These are phyloP conservation scores for Carabus problematicus DNA, from an alignment of 2,888 invertebrate species.

Conservation along the genomic window DNA sequence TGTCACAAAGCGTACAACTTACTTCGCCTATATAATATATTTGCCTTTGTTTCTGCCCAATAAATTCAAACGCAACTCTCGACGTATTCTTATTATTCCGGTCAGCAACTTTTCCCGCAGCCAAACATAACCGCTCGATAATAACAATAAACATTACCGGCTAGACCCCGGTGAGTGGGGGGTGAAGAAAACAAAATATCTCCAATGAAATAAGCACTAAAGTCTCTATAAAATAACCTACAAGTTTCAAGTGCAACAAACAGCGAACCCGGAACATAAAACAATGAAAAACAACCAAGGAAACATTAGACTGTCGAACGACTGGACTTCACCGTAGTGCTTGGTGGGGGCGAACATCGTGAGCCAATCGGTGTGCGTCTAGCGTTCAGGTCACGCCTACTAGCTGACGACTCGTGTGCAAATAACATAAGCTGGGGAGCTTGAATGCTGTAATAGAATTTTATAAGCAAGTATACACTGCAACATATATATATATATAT, in stretches of 20 bases:
- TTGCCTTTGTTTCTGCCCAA: no score
- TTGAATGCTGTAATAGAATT: not conserved
- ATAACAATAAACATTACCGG: not conserved
- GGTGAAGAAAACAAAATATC: not conserved
- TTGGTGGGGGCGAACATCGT: constrained; percentile 6
- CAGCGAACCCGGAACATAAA: not conserved
- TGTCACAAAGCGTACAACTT: no score
- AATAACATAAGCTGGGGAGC: not conserved
- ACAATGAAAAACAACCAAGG: not conserved
- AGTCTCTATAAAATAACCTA: not conserved
- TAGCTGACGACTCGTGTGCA: not conserved
- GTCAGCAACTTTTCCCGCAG: not conserved
- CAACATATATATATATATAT: not conserved
- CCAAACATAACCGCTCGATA: not conserved
- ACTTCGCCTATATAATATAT: no score
- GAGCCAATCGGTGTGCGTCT: not conserved
- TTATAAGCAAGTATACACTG: not conserved
- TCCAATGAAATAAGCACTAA: constrained; percentile 8
- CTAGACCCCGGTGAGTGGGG: not conserved
- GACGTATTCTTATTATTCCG: not conserved
- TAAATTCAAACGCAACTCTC: no score
- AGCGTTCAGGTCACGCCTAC: not conserved
- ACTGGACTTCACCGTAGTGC: not conserved
- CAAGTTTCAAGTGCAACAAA: not conserved
- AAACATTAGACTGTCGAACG: constrained; percentile 1